Percentiles rank a stretch among this genome's conserved stretches.
Evolutionary conservation across 2,113 vertebrate species (phyloP).

Genomic region (Nyctibius bracteatus): DNA sequence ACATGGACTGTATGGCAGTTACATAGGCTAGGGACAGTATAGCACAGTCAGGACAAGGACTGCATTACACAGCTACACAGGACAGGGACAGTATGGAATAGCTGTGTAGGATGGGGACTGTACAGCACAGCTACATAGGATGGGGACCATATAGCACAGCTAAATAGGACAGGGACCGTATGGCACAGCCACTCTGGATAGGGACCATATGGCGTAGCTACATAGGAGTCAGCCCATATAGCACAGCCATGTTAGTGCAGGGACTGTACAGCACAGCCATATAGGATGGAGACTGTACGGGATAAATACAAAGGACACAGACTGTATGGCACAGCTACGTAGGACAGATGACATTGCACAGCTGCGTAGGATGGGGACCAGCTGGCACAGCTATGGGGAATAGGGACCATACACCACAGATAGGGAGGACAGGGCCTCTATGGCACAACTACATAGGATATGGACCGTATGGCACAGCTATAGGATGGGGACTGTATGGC

Average conservation of each 20-base stretch:
- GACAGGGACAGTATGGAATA: not conserved
- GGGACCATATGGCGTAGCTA: not conserved
- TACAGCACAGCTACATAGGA: not conserved
- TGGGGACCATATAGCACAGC: not conserved
- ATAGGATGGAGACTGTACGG: no score
- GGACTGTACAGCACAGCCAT: not conserved
- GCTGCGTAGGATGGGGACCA: not conserved
- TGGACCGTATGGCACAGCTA: not conserved
- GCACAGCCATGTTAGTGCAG: not conserved
- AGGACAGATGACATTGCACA: not conserved
- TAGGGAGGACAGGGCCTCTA: not conserved
- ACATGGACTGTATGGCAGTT: not conserved
- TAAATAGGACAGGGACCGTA: no score
- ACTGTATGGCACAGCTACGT: fast-evolving
- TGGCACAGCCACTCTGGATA: not conserved
- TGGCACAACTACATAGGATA: not conserved
- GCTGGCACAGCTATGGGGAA: not conserved
- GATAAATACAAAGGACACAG: not conserved
- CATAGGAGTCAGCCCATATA: not conserved
- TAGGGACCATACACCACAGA: not conserved
- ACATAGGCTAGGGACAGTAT: not conserved
- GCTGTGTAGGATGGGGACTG: not conserved
- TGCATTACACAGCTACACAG: not conserved
- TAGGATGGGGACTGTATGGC: fast-evolving
- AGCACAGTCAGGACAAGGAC: not conserved